Conservation (phyloP, 2,888 invertebrate species). For the Amphipyra tragopoginis region DNA sequence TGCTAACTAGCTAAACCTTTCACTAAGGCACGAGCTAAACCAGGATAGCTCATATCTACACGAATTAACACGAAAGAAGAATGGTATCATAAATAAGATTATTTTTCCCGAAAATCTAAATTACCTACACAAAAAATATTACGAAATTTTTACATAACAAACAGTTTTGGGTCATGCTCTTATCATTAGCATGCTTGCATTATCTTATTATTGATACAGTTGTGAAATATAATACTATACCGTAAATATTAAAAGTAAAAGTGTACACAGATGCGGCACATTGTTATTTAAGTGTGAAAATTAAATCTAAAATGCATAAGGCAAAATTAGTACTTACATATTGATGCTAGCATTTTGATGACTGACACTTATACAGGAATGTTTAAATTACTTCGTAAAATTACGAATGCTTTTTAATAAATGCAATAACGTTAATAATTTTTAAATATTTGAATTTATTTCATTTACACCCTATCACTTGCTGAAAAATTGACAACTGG, state of each 20-base stretch:
- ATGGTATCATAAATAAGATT: neutral
- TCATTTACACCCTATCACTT: conserved; percentile 3
- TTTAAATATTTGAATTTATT: conserved; percentile 22
- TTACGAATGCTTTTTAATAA: conserved; percentile 33
- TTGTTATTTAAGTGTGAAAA: neutral
- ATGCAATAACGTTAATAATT: conserved; percentile 30
- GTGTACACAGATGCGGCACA: neutral
- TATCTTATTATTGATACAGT: conserved; percentile 21
- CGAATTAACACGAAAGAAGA: too few species aligned
- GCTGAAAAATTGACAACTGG: conserved; percentile 39
- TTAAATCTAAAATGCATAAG: conserved; percentile 5
- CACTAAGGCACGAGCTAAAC: too few species aligned
- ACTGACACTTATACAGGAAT: conserved; percentile 43
- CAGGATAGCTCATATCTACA: too few species aligned
- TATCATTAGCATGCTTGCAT: neutral
- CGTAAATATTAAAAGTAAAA: neutral
- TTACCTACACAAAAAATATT: conserved; percentile 4
- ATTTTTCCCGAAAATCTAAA: neutral
- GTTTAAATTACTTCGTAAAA: conserved; percentile 12
- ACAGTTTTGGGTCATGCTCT: conserved; percentile 16
- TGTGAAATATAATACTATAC: neutral
- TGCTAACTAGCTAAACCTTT: too few species aligned
- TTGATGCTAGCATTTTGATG: conserved; percentile 47
- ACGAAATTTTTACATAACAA: conserved; percentile 35
- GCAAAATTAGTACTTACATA: conserved; percentile 45